Evolutionary conservation across 2,113 vertebrate genomes (phyloP).

Genomic region (Lathamus discolor): DNA sequence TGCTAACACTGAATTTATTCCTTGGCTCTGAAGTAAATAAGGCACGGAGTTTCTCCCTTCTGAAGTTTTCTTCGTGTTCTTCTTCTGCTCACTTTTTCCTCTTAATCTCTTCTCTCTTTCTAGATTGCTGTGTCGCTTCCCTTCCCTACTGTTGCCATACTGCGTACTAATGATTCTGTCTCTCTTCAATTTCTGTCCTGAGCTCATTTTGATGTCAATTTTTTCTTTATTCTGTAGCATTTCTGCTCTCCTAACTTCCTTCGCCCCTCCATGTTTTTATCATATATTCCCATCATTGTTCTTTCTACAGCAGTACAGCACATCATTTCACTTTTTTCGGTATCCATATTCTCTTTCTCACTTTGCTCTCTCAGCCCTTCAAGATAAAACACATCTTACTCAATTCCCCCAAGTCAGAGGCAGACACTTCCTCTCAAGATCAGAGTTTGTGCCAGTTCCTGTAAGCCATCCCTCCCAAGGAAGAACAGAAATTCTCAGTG

Average conservation of each 20-base stretch:
- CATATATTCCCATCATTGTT: background rate
- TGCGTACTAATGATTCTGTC: background rate
- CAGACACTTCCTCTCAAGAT: background rate
- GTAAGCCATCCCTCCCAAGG: background rate
- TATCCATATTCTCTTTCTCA: background rate
- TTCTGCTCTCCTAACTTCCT: background rate
- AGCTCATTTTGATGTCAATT: background rate
- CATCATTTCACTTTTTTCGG: background rate
- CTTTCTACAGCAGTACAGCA: background rate
- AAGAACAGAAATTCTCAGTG: background rate
- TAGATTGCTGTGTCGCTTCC: background rate
- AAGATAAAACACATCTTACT: background rate
- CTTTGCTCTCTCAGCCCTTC: background rate
- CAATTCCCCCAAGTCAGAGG: background rate
- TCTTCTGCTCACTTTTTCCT: background rate
- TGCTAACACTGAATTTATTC: background rate
- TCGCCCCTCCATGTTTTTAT: background rate
- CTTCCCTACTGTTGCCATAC: background rate
- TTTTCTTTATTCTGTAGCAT: background rate
- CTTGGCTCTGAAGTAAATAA: background rate
- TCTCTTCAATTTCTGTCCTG: background rate
- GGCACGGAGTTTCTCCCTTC: background rate
- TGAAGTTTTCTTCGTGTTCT: background rate
- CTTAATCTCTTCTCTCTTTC: background rate
- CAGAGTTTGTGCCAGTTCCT: background rate